Percentiles rank a stretch among this genome's conserved stretches.
phyloP scores from a whole-genome alignment of 2,113 vertebrate genomes.

The Polyodon spathula region DNA sequence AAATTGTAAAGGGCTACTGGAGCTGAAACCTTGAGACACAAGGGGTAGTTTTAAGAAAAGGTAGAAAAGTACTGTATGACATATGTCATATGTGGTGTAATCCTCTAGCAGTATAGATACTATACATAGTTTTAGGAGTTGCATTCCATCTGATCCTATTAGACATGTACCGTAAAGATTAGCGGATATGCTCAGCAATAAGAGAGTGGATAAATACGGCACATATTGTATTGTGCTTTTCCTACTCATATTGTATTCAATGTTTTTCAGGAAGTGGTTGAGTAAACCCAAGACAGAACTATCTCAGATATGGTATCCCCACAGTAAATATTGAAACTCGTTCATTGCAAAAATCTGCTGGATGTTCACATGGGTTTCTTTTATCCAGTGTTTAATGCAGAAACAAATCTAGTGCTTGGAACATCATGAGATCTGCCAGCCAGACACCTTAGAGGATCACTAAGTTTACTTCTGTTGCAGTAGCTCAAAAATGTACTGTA shows the following conservation, averaged over 20 bases:
- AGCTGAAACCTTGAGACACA: no score
- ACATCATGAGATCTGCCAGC: slow-evolving; percentile 2
- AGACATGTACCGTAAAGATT: slow-evolving; percentile 12
- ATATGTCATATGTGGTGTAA: slow-evolving; percentile 14
- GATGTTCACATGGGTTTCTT: slow-evolving; percentile 11
- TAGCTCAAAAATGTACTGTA: slow-evolving; percentile 31
- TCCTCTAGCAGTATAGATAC: slow-evolving; percentile 1
- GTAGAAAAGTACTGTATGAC: no score
- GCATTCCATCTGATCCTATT: slow-evolving; percentile 13
- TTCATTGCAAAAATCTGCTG: neutral
- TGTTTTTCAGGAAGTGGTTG: slow-evolving; percentile 3
- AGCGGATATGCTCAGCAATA: slow-evolving; percentile 8
- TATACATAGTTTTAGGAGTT: slow-evolving; percentile 6
- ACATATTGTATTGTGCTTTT: neutral
- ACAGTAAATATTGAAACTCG: slow-evolving; percentile 15
- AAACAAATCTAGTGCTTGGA: slow-evolving; percentile 10
- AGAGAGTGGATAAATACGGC: slow-evolving; percentile 1
- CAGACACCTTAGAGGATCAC: slow-evolving; percentile 8
- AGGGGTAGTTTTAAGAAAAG: no score
- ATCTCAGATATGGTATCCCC: slow-evolving; percentile 3
- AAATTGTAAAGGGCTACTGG: no score
- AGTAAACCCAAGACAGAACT: slow-evolving; percentile 6
- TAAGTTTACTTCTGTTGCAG: slow-evolving; percentile 17
- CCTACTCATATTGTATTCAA: slow-evolving; percentile 4
- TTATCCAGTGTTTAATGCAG: slow-evolving; percentile 16